These are phyloP conservation scores for Periplaneta americana DNA, from an alignment of 1,140 invertebrate genomes.

Conservation along the genomic window DNA sequence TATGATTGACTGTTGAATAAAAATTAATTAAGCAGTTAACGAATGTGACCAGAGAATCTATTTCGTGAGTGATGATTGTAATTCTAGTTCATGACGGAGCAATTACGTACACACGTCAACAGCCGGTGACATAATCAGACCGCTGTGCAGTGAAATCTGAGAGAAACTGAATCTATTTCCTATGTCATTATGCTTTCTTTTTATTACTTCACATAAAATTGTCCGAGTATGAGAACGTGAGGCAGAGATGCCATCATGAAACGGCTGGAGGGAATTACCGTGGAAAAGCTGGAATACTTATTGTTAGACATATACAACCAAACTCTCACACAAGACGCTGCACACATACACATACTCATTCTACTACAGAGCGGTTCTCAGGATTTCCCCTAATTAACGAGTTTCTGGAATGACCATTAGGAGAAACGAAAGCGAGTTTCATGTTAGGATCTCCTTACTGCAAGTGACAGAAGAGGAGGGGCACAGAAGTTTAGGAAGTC, in stretches of 20 bases:
- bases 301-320: not conserved
- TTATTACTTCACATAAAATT: not conserved
- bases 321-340: not conserved
- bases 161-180: not conserved
- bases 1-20: not conserved
- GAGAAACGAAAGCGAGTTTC: not conserved
- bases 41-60: not conserved
- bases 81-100: not conserved
- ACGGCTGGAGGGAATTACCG: not conserved
- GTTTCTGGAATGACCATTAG: not conserved
- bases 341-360: not conserved
- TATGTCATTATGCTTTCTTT: not conserved
- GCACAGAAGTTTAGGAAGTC: not conserved
- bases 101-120: not conserved
- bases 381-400: not conserved
- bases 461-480: not conserved
- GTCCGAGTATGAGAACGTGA: not conserved
- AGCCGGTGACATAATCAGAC: not conserved
- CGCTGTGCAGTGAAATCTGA: not conserved
- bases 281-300: not conserved
- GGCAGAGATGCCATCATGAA: not conserved
- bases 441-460: not conserved
- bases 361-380: not conserved
- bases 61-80: no score
- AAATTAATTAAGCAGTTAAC: not conserved